Percentiles rank a stretch among this genome's conserved stretches.
Evolutionary conservation across 1,140 invertebrate species (phyloP).

Genomic region (Orchestia grillus): DNA sequence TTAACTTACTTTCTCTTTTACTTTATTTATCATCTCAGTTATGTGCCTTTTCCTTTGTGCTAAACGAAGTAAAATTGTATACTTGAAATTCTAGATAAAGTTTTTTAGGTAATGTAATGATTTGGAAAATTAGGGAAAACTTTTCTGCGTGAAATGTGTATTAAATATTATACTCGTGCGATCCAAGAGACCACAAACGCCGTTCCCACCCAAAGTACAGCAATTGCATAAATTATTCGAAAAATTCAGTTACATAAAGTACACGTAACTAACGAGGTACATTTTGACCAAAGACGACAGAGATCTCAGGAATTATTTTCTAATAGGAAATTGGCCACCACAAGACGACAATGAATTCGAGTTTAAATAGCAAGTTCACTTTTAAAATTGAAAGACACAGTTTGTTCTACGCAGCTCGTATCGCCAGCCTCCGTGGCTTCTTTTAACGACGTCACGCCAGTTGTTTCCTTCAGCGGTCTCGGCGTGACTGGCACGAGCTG

Average conservation of each 20-base stretch:
- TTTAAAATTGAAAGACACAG: constrained; percentile 2
- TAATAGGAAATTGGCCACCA: not conserved
- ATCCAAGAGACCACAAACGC: not conserved
- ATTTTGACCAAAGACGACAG: not conserved
- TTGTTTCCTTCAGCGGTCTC: not conserved
- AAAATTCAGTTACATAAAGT: not conserved
- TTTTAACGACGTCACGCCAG: not conserved
- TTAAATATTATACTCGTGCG: not conserved
- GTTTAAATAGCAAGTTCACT: not conserved
- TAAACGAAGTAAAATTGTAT: not conserved
- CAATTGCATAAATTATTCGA: not conserved
- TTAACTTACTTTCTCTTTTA: not conserved
- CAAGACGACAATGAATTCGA: not conserved
- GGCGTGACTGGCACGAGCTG: not conserved
- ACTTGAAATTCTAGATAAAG: not conserved
- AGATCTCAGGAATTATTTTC: not conserved
- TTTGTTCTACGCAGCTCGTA: not conserved
- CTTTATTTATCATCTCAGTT: not conserved
- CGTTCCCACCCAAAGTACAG: not conserved
- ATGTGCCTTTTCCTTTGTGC: no score
- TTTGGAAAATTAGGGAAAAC: not conserved
- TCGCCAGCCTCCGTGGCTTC: not conserved
- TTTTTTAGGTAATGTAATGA: not conserved
- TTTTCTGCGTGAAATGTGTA: not conserved
- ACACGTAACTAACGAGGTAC: not conserved